These are phyloP conservation scores for Corythornis madagascariensis DNA, from an alignment of 2,113 vertebrate species.

Conservation along the genomic window DNA sequence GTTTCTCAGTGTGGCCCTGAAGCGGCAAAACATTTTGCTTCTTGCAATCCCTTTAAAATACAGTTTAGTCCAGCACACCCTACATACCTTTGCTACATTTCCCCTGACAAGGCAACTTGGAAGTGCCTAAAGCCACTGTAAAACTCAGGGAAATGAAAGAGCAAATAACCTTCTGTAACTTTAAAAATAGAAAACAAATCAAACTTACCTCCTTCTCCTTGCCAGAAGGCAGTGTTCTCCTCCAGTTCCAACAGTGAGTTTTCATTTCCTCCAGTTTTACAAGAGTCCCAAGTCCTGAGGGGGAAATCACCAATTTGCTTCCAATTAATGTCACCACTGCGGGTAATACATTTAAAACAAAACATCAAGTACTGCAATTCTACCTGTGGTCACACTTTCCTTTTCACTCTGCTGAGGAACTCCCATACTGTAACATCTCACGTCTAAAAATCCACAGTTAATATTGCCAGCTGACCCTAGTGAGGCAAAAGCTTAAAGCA, in stretches of 20 bases:
- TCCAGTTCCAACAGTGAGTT: not conserved
- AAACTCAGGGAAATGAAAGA: not conserved
- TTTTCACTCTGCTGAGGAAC: not conserved
- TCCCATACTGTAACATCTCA: not conserved
- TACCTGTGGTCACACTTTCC: constrained; percentile 8
- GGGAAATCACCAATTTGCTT: not conserved
- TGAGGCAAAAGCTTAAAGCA: not conserved
- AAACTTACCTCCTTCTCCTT: not conserved
- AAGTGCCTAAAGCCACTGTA: not conserved
- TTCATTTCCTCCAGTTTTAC: constrained; percentile 5
- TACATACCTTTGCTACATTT: not conserved
- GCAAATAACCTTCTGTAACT: not conserved
- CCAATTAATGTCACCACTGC: not conserved
- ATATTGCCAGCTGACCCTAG: not conserved
- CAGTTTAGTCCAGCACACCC: not conserved
- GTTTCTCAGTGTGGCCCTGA: not conserved
- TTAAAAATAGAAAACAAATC: not conserved
- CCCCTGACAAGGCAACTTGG: not conserved
- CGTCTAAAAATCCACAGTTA: not conserved
- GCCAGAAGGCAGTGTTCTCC: not conserved
- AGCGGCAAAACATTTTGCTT: not conserved
- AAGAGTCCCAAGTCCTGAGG: not conserved
- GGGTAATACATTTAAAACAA: not conserved
- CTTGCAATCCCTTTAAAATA: not conserved
- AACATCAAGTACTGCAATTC: not conserved